Evolutionary conservation across 2,797 vertebrate species (phyloP).

Genomic region (Muscicapa comitata): DNA sequence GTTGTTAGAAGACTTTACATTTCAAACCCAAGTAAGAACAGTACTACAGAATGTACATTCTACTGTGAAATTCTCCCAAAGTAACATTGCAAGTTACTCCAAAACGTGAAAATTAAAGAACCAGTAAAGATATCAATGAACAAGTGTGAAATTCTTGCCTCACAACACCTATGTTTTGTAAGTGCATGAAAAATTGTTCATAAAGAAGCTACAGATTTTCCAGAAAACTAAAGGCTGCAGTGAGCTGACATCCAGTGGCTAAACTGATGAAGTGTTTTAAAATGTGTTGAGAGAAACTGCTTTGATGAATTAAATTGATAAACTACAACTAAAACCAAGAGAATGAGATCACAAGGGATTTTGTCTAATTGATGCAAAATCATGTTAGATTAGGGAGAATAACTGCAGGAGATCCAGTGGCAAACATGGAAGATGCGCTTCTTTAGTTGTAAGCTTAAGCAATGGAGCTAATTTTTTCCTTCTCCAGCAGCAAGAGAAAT

Average conservation of each 20-base stretch:
- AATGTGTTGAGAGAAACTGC: background rate
- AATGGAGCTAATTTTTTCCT: background rate
- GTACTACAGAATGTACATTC: background rate
- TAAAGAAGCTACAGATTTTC: background rate
- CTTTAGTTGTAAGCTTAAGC: background rate
- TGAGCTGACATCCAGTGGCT: background rate
- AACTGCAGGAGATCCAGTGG: background rate
- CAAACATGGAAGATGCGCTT: background rate
- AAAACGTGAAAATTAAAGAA: background rate
- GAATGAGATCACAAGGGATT: background rate
- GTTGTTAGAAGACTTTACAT: background rate
- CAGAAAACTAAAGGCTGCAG: background rate
- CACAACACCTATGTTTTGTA: background rate
- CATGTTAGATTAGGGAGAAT: background rate
- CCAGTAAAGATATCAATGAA: background rate
- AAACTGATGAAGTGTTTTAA: background rate
- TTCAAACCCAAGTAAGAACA: background rate
- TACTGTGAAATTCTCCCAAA: background rate
- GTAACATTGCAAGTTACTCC: background rate
- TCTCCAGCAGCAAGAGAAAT: background rate
- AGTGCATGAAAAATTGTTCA: background rate
- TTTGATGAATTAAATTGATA: background rate
- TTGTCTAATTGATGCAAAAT: background rate
- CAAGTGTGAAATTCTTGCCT: background rate
- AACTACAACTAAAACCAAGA: background rate